phyloP scores from a whole-genome alignment of 2,113 vertebrate species.

The Salvator merianae region DNA sequence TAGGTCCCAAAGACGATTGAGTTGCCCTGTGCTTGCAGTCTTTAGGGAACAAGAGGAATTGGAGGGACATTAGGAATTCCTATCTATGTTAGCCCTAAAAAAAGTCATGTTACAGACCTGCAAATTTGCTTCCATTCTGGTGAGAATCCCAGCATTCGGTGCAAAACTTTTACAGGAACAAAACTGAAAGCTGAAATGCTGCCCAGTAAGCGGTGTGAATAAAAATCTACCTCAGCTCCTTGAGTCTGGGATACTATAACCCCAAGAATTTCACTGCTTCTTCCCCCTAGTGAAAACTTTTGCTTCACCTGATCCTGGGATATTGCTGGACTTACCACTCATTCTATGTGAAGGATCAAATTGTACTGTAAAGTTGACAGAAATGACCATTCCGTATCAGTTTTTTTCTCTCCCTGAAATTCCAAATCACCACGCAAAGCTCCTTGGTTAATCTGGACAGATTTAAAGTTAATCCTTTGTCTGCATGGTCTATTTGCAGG shows the following conservation, averaged over 20 bases:
- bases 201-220: too few species aligned
- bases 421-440: not conserved
- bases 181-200: too few species aligned
- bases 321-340: constrained; percentile 40
- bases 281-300: constrained; percentile 56
- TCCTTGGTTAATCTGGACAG: constrained; percentile 43
- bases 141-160: not conserved
- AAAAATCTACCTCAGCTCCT: not conserved
- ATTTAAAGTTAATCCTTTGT: constrained; percentile 54
- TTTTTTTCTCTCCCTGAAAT: constrained; percentile 27
- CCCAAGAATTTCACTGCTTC: constrained; percentile 21
- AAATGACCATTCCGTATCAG: constrained; percentile 32
- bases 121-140: not conserved
- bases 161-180: not conserved
- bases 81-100: too few species aligned
- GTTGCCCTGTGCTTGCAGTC: not conserved
- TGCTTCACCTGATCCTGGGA: constrained; percentile 44
- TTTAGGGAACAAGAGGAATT: not conserved
- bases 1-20: too few species aligned
- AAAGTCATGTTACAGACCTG: too few species aligned
- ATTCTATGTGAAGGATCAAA: constrained; percentile 43
- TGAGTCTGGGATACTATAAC: constrained; percentile 23
- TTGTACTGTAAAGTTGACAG: constrained; percentile 43
- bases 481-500: constrained; percentile 8
- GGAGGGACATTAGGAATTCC: too few species aligned